Base-by-base conservation (phyloP, 2,888 invertebrate species). In the Adineta ricciae region DNA sequence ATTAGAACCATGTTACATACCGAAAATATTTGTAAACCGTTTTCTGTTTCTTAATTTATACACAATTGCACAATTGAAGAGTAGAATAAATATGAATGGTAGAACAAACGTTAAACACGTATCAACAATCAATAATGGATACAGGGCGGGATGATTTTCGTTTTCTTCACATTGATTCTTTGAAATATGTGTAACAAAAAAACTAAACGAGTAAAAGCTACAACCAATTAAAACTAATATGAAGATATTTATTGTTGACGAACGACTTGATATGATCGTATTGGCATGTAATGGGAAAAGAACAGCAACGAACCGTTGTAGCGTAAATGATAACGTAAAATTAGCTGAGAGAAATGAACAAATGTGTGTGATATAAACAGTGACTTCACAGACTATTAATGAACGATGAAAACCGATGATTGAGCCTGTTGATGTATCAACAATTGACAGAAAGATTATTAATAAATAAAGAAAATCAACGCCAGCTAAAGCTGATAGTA, bases 271-370 rank as follows among this genome's bases (percentile, higher is more conserved):
- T 46, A 85, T 73, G 36, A 54, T 85, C 32, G 83, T 72, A n/a
- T 83, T 38, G 4, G 41, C 32, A 46, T 85, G 36, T 16, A 85
- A 72, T 24, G 85, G 85, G 36, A 78, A 83, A 46, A 50, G 50
- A 0, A 85, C 85, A 27, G 85, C 85, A 24, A 85, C 52, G 49
- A 84, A 85, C 24, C 85, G 85, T 73, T 85, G 85, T 38, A 84
- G 78, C 49, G 85, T 85, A 83, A 85, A 85, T 56, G 83, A 73
- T 27, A 83, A 73, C 32, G 85, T 85, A 46, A 78, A 85, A n/a
- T 73, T 73, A 24, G 85, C 85, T 11, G 85, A 85, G 36, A 85
- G 49, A 82, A 85, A 85, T 50, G 83, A 83, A 49, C 85, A 85
- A 36, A 85, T 36, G 46, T 85, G 83, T 19, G 85, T 83, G 14